Evolutionary conservation across 2,113 vertebrate species (phyloP), one percentile per base, ranked within the genome.

Genomic region (Cheirogaleus medius): DNA sequence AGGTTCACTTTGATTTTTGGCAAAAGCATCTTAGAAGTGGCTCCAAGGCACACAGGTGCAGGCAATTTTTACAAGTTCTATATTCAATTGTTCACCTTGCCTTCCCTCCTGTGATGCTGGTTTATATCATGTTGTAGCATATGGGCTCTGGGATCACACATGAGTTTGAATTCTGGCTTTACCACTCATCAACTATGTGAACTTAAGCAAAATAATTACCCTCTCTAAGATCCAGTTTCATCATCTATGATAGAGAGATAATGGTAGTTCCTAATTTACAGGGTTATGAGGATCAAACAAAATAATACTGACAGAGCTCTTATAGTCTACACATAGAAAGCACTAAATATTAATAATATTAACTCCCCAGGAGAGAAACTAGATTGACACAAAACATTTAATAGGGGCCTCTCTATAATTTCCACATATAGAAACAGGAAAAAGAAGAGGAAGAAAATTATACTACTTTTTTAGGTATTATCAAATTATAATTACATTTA

Each of bases 401-500:
- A 84, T 15, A 49, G 12, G 18, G 23, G 5, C 23, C 6, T 60
- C 4, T 47, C 14, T 52, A 39, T 64, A 73, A 6, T 66, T 44
- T 5, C 7, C 7, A 85, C 27, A 83, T 29, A 73, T 0, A 69
- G 37, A 86, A 74, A 96, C 27, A 8, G 18, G 68, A 54, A 71
- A 83, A 93, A 68, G 9, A 39, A 80, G 13, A 90, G 12, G 23
- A 92, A 77, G 15, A 14, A 69, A 88, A 88, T 71, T 11, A 91
- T 54, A 74, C 6, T 8, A 20, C 34, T 10, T 58, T 69, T 44
- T 73, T 34, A 64, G 21, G 6, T 68, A 64, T 39, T 83, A 68
- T 42, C n/a, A 56, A 97, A 73, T 68, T 91, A 81, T 32, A 96
- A 39, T 54, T 95, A 42, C 21, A 76, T 73, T 78, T 95, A 82